Conservation (phyloP, 1,140 invertebrate species). For the Trichonephila clavipes region DNA sequence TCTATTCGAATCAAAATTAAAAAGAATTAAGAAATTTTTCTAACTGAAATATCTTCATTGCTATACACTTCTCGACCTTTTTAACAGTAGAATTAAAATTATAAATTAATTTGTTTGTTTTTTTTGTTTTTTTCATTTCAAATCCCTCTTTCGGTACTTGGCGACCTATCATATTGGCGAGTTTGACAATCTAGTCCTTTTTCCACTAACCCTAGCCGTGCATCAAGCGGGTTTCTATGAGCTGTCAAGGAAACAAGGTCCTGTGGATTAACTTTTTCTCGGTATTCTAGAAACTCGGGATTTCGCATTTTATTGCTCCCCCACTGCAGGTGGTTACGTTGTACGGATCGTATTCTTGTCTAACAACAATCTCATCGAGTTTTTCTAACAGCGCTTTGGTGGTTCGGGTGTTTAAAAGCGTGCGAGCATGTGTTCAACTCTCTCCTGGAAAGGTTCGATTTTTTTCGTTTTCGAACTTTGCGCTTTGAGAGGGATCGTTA, state of each 20-base stretch:
- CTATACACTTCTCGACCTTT: too few relatives aligned
- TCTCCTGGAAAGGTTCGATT: not conserved
- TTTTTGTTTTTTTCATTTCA: not conserved
- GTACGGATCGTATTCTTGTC: conserved; percentile 47
- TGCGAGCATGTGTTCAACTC: conserved; percentile 44
- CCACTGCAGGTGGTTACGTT: conserved; percentile 57
- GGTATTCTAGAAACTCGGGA: conserved; percentile 59
- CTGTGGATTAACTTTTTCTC: conserved; percentile 73
- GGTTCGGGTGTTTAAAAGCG: conserved; percentile 49
- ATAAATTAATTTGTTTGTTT: too few relatives aligned
- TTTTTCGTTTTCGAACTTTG: not conserved
- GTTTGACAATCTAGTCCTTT: not conserved
- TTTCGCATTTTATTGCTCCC: conserved; percentile 73
- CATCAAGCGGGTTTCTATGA: conserved; percentile 67
- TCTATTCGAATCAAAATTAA: too few relatives aligned
- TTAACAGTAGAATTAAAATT: too few relatives aligned
- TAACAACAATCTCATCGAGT: conserved; percentile 24
- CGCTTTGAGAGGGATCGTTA: conserved; percentile 16
- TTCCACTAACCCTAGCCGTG: conserved; percentile 62
- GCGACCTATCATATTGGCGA: not conserved
- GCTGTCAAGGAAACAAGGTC: conserved; percentile 74
- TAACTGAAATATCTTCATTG: too few relatives aligned
- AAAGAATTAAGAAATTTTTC: too few relatives aligned
- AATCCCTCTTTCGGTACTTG: not conserved
- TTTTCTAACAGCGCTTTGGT: conserved; percentile 6